phyloP scores from a whole-genome alignment of 37 sponge, comb jelly and placozoan species.

The Haliclona indistincta region DNA sequence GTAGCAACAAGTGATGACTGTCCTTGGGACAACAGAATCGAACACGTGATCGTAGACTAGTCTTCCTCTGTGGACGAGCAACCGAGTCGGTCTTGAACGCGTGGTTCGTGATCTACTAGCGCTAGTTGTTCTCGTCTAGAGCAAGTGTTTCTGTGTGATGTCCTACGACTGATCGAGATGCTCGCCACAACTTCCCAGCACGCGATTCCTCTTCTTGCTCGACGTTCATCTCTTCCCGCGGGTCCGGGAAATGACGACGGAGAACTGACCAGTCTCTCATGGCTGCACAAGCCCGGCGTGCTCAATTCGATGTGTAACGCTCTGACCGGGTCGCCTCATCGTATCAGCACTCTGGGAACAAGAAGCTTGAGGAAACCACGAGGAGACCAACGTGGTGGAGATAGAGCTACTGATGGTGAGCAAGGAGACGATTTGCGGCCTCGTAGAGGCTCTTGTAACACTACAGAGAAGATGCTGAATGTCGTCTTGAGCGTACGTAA shows the following conservation, averaged over 20 bases:
- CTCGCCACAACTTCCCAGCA: background rate
- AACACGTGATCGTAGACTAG: too few species aligned
- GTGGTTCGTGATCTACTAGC: too few species aligned
- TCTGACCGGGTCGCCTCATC: constrained; percentile 38
- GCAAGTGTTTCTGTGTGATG: too few species aligned
- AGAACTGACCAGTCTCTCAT: constrained; percentile 66
- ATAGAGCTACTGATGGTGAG: background rate
- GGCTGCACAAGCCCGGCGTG: constrained; percentile 78
- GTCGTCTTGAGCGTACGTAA: constrained; percentile 68
- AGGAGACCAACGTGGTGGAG: background rate
- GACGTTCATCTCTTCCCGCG: too few species aligned
- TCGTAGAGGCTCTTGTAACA: constrained; percentile 5
- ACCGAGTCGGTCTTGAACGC: too few species aligned
- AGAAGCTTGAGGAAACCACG: constrained; percentile 14
- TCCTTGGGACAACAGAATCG: too few species aligned
- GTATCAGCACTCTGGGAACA: constrained; percentile 2
- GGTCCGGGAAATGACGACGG: background rate
- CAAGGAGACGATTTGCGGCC: background rate
- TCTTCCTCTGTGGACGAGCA: too few species aligned
- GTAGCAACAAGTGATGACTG: too few species aligned
- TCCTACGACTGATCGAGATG: too few species aligned
- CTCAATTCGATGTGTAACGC: constrained; percentile 64
- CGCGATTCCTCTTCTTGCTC: background rate
- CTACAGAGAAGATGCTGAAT: constrained; percentile 60
- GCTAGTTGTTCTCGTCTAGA: too few species aligned